Percentiles rank a stretch among this genome's conserved stretches.
These are phyloP conservation scores for Selene dorsalis DNA, from an alignment of 2,797 vertebrate species.

Conservation along the genomic window DNA sequence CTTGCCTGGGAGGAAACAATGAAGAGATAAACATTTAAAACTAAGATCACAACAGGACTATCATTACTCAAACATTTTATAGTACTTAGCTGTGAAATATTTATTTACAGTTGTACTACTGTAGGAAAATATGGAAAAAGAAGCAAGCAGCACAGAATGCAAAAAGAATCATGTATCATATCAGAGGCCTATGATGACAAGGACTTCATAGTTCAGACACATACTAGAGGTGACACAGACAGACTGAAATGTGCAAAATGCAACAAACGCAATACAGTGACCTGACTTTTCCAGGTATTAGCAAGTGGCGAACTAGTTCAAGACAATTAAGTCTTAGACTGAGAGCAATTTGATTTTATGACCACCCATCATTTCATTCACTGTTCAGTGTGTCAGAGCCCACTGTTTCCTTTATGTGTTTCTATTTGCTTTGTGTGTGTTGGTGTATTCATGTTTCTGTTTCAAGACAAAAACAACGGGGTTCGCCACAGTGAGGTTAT, in stretches of 20 bases:
- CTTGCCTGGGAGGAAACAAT: constrained; percentile 86
- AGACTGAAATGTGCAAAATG: too few relatives aligned
- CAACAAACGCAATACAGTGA: too few relatives aligned
- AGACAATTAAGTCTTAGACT: too few relatives aligned
- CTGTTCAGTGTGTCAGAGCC: background rate
- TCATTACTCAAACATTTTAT: background rate
- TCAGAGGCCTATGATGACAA: too few relatives aligned
- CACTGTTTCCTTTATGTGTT: background rate
- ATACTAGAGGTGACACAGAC: too few relatives aligned
- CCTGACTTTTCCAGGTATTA: too few relatives aligned
- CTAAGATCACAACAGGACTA: background rate
- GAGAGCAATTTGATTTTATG: too few relatives aligned
- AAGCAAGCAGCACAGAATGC: background rate
- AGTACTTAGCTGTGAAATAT: background rate
- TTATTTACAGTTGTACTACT: background rate
- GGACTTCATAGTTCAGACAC: too few relatives aligned
- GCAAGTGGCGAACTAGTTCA: too few relatives aligned
- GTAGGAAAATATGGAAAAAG: background rate
- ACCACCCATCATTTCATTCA: too few relatives aligned
- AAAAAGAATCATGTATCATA: too few relatives aligned
- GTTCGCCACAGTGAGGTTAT: background rate
- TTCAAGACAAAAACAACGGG: background rate
- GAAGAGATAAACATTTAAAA: background rate
- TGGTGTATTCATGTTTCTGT: background rate
- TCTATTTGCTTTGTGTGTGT: background rate